Percentiles rank a stretch among this genome's conserved stretches.
These are phyloP conservation scores for Dendrolimus kikuchii DNA, from an alignment of 1,140 invertebrate species.

Conservation along the genomic window DNA sequence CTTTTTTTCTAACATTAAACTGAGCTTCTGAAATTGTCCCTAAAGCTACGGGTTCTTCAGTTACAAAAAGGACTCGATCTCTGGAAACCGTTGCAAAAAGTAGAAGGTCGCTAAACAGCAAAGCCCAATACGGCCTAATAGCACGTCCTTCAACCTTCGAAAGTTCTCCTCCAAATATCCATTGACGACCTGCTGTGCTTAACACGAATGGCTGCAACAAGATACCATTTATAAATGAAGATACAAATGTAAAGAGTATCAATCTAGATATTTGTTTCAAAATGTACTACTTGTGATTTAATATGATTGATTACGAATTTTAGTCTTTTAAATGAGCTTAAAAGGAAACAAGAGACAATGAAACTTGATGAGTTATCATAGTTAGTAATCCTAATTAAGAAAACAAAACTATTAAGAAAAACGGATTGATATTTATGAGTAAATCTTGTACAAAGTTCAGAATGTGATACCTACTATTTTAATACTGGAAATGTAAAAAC, in stretches of 20 bases:
- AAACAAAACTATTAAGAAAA: no score
- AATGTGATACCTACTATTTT: not conserved
- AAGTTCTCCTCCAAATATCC: slow-evolving; percentile 89
- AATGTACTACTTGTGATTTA: no score
- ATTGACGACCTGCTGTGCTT: slow-evolving; percentile 85
- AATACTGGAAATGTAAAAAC: no score
- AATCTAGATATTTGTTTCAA: no score
- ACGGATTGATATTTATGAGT: not conserved
- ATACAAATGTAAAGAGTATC: no score
- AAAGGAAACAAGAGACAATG: no score
- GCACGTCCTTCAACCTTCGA: slow-evolving; percentile 86
- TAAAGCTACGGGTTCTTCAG: slow-evolving; percentile 86
- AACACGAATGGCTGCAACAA: slow-evolving; percentile 82
- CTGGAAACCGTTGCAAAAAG: slow-evolving; percentile 88
- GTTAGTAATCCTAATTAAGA: no score
- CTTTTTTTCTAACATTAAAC: slow-evolving; percentile 88
- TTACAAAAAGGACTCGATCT: slow-evolving; percentile 88
- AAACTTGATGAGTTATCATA: no score
- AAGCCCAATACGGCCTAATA: slow-evolving; percentile 85
- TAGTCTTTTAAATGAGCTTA: no score
- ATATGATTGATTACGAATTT: no score
- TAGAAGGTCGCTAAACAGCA: slow-evolving; percentile 86
- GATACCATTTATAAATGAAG: not conserved
- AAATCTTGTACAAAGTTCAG: not conserved
- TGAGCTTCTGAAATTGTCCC: slow-evolving; percentile 84